phyloP scores from a whole-genome alignment of 1,140 invertebrate species.

The Macrobrachium rosenbergii region DNA sequence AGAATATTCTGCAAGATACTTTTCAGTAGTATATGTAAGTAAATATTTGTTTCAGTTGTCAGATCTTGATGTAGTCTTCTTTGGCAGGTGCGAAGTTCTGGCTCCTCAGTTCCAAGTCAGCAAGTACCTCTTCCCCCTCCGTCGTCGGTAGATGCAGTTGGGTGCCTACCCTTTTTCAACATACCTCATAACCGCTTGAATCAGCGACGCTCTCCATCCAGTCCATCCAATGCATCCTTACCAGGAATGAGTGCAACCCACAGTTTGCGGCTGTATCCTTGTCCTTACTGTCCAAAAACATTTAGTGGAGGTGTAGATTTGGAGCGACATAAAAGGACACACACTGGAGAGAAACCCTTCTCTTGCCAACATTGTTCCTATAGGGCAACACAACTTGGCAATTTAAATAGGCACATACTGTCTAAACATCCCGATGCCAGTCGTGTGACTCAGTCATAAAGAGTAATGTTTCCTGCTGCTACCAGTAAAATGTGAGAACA shows the following conservation, averaged over 20 bases:
- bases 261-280: conserved; percentile 23
- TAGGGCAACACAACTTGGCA: conserved; percentile 52
- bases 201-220: conserved; percentile 4
- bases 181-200: too few species aligned
- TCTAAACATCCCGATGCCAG: conserved; percentile 36
- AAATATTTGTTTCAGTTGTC: background rate
- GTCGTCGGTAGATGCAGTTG: too few species aligned
- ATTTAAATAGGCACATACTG: conserved; percentile 44
- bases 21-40: background rate
- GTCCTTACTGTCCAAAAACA: conserved; percentile 53
- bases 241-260: conserved; percentile 25
- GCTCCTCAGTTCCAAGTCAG: background rate
- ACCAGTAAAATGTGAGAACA: too few species aligned
- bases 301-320: conserved; percentile 55
- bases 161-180: too few species aligned
- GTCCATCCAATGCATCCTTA: conserved; percentile 11
- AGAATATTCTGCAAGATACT: background rate
- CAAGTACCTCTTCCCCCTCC: too few species aligned
- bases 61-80: too few species aligned
- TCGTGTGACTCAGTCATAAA: too few species aligned
- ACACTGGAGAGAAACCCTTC: conserved; percentile 57
- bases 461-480: too few species aligned
- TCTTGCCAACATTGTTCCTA: conserved; percentile 47
- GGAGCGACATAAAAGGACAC: conserved; percentile 57
- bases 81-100: too few species aligned